phyloP scores from a whole-genome alignment of 2,113 vertebrate species.

The Platichthys stellatus region DNA sequence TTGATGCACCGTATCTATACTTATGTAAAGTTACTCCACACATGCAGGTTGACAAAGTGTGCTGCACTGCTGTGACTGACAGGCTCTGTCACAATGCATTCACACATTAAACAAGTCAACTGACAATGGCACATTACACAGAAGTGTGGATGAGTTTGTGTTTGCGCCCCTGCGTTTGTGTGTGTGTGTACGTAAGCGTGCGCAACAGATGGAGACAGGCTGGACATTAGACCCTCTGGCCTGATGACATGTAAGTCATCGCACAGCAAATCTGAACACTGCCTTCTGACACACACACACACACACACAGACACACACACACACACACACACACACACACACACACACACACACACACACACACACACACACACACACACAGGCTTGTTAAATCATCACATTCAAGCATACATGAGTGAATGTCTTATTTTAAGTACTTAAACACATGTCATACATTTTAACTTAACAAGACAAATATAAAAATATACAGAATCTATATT shows the following conservation, averaged over 20 bases:
- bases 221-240: constrained; percentile 68
- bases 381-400: constrained; percentile 21
- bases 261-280: constrained; percentile 56
- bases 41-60: not conserved
- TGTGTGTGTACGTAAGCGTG: constrained; percentile 5
- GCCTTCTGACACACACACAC: constrained; percentile 32
- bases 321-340: constrained; percentile 21
- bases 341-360: constrained; percentile 28
- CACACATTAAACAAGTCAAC: constrained; percentile 37
- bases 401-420: constrained; percentile 6
- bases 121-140: constrained; percentile 29
- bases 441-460: not conserved
- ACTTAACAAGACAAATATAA: no score
- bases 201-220: constrained; percentile 68
- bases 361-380: constrained; percentile 29
- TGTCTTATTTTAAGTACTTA: not conserved
- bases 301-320: constrained; percentile 26
- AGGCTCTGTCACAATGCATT: constrained; percentile 16
- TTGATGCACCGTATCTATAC: not conserved
- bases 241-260: constrained; percentile 64
- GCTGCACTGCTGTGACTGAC: constrained; percentile 2
- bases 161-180: constrained; percentile 1
- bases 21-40: not conserved
- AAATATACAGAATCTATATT: no score
- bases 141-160: not conserved